Base-by-base conservation (phyloP, 2,113 vertebrate species). In the Petrocephalus zakoni region DNA sequence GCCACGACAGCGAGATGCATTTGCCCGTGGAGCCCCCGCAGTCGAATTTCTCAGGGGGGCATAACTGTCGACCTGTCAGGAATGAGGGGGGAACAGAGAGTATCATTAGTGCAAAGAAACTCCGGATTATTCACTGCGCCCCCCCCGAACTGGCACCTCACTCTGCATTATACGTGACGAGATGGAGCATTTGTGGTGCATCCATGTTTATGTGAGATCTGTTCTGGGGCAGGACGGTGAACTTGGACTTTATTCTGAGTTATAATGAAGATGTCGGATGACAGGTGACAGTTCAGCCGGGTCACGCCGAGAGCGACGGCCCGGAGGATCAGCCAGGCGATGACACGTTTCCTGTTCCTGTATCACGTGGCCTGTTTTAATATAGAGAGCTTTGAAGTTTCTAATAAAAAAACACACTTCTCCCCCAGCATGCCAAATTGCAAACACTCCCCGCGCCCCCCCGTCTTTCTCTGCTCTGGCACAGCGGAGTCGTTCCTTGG, bases 1-100 rank as follows among this genome's bases (percentile, higher is more conserved):
- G 96, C 98, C 98, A 99, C 0, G 98, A 97, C 22, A 96, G 94
- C 0, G 98, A 98, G 91, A 99, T 97, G 78, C 98, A 99, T 92
- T 97, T 98, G 94, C 95, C 97, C 93, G 95, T 94, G 37, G 92
- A 90, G 42, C 97, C 97, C 82, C 98, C 98, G 82, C 98, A 99
- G 94, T 98, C 97, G 15, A 99, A 97, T 95, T 98, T 99, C 95
- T 98, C 97, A 0, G 96, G 94, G 0, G 97, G 96, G 92, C 98
- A 99, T 5, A 96, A 96, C 94, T 97, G 96, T 87, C 96, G 97
- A 93, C 95, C 98, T 99, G 94, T 47, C 89, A 91, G 89, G 89
- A 90, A 15, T 9, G 46, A 22, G 82, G 46, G n/a, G 49, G 46
- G 47, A 52, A 47, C 17, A 49, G 22, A 49, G n/a, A 19, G 42